Evolutionary conservation across 2,888 invertebrate genomes (phyloP).

Genomic region (Invenusta paracnida): DNA sequence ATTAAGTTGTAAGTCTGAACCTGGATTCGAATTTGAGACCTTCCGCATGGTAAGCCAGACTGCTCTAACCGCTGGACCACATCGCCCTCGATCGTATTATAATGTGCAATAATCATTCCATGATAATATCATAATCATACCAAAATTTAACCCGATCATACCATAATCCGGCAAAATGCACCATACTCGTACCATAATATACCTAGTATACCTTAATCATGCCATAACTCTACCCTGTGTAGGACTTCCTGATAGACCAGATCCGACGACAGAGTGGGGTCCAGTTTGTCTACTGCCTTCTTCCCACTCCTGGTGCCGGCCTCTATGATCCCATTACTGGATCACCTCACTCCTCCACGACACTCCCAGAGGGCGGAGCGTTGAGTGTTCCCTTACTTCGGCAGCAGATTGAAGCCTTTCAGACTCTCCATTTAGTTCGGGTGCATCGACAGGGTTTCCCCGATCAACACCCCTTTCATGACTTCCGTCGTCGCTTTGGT

Average conservation of each 20-base stretch:
- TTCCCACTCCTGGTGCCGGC: slow-evolving; percentile 75
- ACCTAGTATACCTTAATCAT: not conserved
- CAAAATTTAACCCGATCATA: too few relatives aligned
- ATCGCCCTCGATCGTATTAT: too few relatives aligned
- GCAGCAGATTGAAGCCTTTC: slow-evolving; percentile 74
- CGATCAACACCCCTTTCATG: slow-evolving; percentile 78
- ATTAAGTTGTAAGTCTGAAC: too few relatives aligned
- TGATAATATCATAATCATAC: too few relatives aligned
- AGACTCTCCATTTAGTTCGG: slow-evolving; percentile 80
- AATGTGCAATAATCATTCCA: too few relatives aligned
- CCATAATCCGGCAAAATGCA: too few relatives aligned
- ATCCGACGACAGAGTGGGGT: slow-evolving; percentile 71
- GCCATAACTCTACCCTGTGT: not conserved
- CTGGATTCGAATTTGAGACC: too few relatives aligned
- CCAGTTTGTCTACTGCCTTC: slow-evolving; percentile 78
- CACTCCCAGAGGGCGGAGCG: slow-evolving; percentile 48
- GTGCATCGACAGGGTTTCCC: slow-evolving; percentile 89
- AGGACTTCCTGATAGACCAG: slow-evolving; percentile 84
- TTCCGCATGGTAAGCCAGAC: too few relatives aligned
- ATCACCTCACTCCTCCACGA: slow-evolving; percentile 46
- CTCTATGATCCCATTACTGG: slow-evolving; percentile 63
- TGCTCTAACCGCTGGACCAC: too few relatives aligned
- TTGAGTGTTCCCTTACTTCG: slow-evolving; percentile 81
- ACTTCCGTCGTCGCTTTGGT: slow-evolving; percentile 79
- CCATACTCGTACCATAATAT: not conserved